Base-by-base conservation (phyloP, 2,888 invertebrate species). In the Hanleya hanleyi region DNA sequence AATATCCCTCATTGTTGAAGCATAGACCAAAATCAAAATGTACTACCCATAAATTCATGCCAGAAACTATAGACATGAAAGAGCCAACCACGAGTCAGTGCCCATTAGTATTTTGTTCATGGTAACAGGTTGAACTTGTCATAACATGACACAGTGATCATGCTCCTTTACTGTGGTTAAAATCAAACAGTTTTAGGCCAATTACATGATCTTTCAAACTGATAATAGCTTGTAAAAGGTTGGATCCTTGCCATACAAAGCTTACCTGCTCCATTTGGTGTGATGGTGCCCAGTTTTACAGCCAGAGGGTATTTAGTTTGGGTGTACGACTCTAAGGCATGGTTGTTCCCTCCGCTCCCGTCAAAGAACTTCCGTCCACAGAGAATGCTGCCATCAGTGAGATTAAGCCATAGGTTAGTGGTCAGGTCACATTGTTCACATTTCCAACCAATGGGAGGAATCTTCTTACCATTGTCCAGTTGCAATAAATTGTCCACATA, bases 261-360 rank as follows among this genome's bases (percentile, higher is more conserved):
- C 84, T 86, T 85, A 86, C 91, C 91, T 67, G 90, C 92, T 66
- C 97, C 97, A 69, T 97, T 96, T n/a, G 95, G 94, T 0, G 97
- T 96, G 78, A 99, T 99, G 0, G 99, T 99, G 50, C 99, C 99
- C 70, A 99, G 92, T 90, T 99, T 99, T 32, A 99, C 99, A 9
- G 98, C 97, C 77, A 99, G 92, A 0, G 99, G 98, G 92, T 96
- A 95, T 49, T 94, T 87, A 0, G 95, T 95, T 71, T 92, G 90
- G 1, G 93, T 92, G 89, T 94, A 99, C 89, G 99, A 96, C 74
- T 97, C 95, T 22, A 96, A 94, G 37, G 98, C 99, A 90, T 99
- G 99, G 90, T 98, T 97, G 88, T 99, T 99, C 32, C 99, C 99
- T 0, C 98, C 98, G 36, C 95, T 94, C 26, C 98, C 98, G 90